Evolutionary conservation across 2,113 vertebrate genomes (phyloP).

Genomic region (Peromyscus leucopus): DNA sequence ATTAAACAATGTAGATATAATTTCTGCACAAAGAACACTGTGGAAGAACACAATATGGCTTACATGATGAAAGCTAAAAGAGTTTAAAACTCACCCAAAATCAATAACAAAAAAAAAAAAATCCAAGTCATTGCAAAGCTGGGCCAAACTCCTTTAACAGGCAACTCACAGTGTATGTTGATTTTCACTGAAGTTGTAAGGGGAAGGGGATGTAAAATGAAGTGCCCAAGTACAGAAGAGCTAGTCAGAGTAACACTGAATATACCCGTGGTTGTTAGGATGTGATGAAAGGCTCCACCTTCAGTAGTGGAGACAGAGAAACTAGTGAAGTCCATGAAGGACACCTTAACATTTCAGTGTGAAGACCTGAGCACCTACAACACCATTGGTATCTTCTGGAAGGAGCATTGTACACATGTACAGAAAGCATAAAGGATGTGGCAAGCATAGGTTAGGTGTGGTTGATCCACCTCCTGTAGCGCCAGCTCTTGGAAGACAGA

Average conservation of each 20-base stretch:
- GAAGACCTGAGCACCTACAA: background rate
- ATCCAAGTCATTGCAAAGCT: background rate
- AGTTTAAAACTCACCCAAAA: background rate
- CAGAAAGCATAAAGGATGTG: background rate
- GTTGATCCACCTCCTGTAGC: background rate
- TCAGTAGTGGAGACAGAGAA: background rate
- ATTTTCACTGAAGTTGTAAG: background rate
- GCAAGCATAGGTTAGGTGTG: background rate
- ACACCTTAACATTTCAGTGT: background rate
- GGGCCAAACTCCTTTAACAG: background rate
- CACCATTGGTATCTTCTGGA: no score
- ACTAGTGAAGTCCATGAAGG: no score
- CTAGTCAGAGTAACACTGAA: background rate
- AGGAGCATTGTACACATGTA: background rate
- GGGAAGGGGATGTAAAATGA: background rate
- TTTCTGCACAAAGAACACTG: background rate
- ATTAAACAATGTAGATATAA: background rate
- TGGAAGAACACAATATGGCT: background rate
- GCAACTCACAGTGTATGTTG: background rate
- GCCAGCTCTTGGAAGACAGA: background rate
- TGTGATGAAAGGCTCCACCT: background rate
- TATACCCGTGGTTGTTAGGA: background rate
- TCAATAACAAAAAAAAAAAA: background rate
- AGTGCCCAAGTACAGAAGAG: background rate
- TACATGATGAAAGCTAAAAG: background rate